Conservation (phyloP, 2,888 invertebrate species). For the Pegoplata infirma region DNA sequence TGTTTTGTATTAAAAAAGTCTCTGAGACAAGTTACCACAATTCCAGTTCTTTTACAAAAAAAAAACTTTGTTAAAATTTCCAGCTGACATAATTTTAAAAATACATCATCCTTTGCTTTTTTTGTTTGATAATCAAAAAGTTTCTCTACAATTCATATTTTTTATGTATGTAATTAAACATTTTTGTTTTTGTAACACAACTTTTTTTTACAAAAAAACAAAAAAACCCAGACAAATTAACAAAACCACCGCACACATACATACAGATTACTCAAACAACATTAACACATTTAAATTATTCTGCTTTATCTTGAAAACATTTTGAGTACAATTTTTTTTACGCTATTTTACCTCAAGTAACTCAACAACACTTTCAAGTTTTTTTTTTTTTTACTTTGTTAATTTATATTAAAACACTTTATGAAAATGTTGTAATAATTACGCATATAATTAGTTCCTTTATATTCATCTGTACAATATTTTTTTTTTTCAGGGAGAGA, state of each 20-base stretch:
- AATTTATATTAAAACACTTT: constrained; percentile 27
- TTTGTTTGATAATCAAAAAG: no score
- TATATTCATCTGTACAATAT: constrained; percentile 15
- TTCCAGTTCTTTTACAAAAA: no score
- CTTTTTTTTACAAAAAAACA: no score
- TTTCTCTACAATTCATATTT: no score
- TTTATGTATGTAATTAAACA: no score
- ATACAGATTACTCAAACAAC: background rate
- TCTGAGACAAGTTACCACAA: no score
- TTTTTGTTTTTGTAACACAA: no score
- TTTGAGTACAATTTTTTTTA: background rate
- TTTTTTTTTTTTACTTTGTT: background rate
- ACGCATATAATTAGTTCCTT: constrained; percentile 55
- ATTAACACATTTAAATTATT: constrained; percentile 33
- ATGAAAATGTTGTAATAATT: constrained; percentile 46
- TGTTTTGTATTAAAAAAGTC: no score
- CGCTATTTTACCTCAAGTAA: constrained; percentile 18
- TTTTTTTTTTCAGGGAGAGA: background rate
- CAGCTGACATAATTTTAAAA: no score
- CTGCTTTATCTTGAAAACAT: constrained; percentile 7
- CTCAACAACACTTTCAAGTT: constrained; percentile 23
- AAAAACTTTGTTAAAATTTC: no score
- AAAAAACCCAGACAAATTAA: constrained; percentile 1
- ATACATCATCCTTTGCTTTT: no score
- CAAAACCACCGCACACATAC: constrained; percentile 16